Conservation (phyloP, 1,140 invertebrate species). For the Orius laevigatus region DNA sequence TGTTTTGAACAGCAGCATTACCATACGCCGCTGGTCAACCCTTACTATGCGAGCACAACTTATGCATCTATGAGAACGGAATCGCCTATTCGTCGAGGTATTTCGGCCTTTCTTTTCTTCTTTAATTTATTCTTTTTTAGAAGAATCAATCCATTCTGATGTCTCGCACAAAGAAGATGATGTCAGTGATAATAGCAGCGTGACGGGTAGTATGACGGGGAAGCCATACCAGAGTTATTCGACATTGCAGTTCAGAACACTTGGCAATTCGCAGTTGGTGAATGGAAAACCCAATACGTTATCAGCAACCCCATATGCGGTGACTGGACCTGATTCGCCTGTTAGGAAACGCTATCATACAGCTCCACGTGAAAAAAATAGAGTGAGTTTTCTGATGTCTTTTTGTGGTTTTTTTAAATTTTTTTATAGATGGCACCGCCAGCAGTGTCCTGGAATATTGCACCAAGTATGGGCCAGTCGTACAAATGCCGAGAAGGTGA, state of each 20-base stretch:
- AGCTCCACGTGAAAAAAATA: slow-evolving; percentile 39
- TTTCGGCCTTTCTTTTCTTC: background rate
- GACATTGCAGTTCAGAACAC: slow-evolving; percentile 6
- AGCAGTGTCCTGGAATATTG: slow-evolving; percentile 41
- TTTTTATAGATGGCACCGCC: slow-evolving; percentile 33
- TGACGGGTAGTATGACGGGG: background rate
- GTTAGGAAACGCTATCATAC: slow-evolving; percentile 38
- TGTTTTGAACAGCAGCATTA: slow-evolving; percentile 17
- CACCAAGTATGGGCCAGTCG: slow-evolving; percentile 40
- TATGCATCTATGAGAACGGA: slow-evolving; percentile 11
- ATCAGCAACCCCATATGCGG: slow-evolving; percentile 21
- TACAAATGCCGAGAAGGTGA: slow-evolving; percentile 42
- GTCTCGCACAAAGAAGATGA: slow-evolving; percentile 4
- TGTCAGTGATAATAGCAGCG: slow-evolving; percentile 9
- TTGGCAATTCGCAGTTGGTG: background rate
- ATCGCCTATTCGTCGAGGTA: slow-evolving; percentile 2
- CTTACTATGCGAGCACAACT: slow-evolving; percentile 10
- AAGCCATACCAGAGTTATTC: slow-evolving; percentile 1
- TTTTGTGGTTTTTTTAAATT: background rate
- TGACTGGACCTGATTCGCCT: slow-evolving; percentile 24
- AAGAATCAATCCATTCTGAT: background rate
- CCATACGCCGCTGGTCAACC: slow-evolving; percentile 13
- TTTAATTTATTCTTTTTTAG: background rate
- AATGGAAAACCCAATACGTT: background rate
- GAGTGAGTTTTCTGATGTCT: slow-evolving; percentile 26